Evolutionary conservation across 2,113 vertebrate genomes (phyloP), one percentile per base, ranked within the genome.

Genomic region (Lethenteron reissneri): DNA sequence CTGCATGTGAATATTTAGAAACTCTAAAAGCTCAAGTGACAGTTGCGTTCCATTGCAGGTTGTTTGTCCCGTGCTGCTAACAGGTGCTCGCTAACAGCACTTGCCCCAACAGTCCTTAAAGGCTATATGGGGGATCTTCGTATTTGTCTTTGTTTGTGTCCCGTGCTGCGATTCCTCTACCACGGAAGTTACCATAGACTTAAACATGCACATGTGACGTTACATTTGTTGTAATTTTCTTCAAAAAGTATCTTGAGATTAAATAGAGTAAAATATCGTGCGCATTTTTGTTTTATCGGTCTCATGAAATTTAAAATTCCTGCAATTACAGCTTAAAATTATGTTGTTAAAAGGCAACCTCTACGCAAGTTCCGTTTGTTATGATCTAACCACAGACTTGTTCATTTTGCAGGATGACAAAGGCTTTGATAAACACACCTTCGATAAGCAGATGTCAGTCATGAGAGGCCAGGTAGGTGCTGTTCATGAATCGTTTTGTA

Each of bases 371-470:
- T 41, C 41, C 6, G 5, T 41, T 41, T 41, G 41, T 41, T 41
- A 41, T 7, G 41, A 41, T 41, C 41, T 41, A 41, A 41, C 41
- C 41, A 41, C 41, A 41, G 41, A 41, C 41, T 41, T 41, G 41
- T 73, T 73, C 71, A 8, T 71, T 11, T 72, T 77, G 75, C 77
- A 94, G 94, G 82, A 78, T 1, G 94, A 99, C 79, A 91, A 83
- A 83, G 86, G 87, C 58, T 96, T 97, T 76, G 88, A 97, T 81
- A 92, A 85, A 81, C 80, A 86, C 73, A 88, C 86, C 76, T 99
- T 97, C 81, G 94, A 99, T 81, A 88, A 82, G 75, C 92, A 97
- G 78, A 96, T 99, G 91, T 97, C 94, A 14, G 91, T 97, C 56
- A 96, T 99, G 94, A 85, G 94, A 72, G 94, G 94, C 57, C 94